Base-by-base conservation (phyloP, 1,140 invertebrate species). In the Spodoptera frugiperda region DNA sequence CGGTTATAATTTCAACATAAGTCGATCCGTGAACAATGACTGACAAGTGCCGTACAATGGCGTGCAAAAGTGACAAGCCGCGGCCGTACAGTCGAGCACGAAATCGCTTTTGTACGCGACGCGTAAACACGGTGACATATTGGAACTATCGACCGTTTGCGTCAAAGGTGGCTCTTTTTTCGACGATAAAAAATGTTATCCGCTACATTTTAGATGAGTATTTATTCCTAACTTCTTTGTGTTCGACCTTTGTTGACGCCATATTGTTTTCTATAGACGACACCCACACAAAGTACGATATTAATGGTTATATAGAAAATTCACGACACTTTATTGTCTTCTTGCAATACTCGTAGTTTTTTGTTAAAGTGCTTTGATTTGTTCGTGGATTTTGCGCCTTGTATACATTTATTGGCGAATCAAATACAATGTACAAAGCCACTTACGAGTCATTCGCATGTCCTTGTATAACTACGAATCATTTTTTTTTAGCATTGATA, bases 21-120 rank as follows among this genome's bases (percentile, higher is more conserved):
- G 54, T 73, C 70, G n/a, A 48, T 59, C 39, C 70, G 15, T 44
- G 53, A 63, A 63, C 61, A 63, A 73, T 73, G 70, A 59, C 54
- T 48, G 44, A 73, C 53, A 57, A 63, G 39, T 17, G 21, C 19
- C 70, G 53, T 73, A 73, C 70, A 59, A 59, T 59, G 39, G 70
- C 70, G 54, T 17, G 55, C 70, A 57, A 73, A 73, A 73, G 70
- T 73, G 70, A 73, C 70, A 73, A 59, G 55, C 70, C 70, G 70
- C 54, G 70, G 11, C 70, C 55, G 70, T 48, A 73, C 70, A 73
- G 55, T 73, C 70, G 55, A 73, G 70, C 70, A 46, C 63, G 39
- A 72, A 59, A 49, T 55, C 49, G 53, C 53, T 67, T 78, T 68
- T 68, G 53, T 74, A 59, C 57, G 25, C 53, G 51, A 54, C 76